Base-by-base conservation (phyloP, 1,140 invertebrate species). In the Heliconius hermathena region DNA sequence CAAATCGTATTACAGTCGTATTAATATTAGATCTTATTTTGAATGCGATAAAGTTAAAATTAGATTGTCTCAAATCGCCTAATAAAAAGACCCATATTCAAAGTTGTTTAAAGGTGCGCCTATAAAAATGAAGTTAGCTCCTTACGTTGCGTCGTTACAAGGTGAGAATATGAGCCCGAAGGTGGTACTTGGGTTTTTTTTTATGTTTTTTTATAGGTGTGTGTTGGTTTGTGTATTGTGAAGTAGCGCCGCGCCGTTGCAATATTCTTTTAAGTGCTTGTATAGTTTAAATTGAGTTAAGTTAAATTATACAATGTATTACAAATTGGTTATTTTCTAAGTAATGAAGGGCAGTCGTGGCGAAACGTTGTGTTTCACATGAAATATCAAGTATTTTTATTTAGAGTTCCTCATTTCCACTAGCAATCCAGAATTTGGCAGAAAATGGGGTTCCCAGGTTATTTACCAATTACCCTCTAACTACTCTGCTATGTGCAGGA, bases 121-220 rank as follows among this genome's bases (percentile, higher is more conserved):
- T 87, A 94, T 94, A 94, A 94, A 94, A 94, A 91, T 87, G 91
- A 90, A 91, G 88, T 93, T 92, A 92, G 91, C 89, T 87, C 88
- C 91, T 94, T 94, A 88, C 85, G 87, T 90, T 85, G 87, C 84
- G 86, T 84, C 85, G 88, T 92, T 88, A 91, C 85, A 87, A 89
- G 86, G 87, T 89, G 88, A 79, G 85, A 83, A 84, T 91, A 88
- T 85, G 87, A 82, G 84, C 74, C 88, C 84, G 79, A 85, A 89
- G 85, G 88, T 90, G 87, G 82, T 83, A 84, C 85, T 87, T 88
- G 84, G 85, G 86, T 87, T 85, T 85, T 80, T 76, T 83, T 85
- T 89, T 84, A 85, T 79, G 76, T 71, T 80, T 81, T 77, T 77
- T 46, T 46, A 46, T 46, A 16, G 13, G 13, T 70, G 46, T 77